Evolutionary conservation across 2,888 invertebrate species (phyloP).

Genomic region (Oscheius sp.): DNA sequence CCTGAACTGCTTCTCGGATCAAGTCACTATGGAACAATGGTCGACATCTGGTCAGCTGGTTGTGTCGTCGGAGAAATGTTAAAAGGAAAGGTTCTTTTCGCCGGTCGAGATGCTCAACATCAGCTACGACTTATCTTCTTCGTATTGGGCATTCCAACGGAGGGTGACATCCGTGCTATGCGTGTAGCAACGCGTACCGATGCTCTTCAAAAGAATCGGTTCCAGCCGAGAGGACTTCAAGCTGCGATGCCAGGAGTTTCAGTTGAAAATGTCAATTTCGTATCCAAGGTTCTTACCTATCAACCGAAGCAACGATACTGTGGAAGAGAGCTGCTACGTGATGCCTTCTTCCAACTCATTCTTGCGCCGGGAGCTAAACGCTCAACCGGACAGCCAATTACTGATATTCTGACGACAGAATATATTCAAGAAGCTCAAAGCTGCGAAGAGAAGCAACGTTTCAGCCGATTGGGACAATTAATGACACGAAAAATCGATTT

Average conservation of each 20-base stretch:
- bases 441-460: neutral
- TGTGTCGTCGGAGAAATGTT: conserved; percentile 61
- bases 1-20: conserved; percentile 59
- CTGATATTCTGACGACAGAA: conserved; percentile 38
- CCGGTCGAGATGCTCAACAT: conserved; percentile 45
- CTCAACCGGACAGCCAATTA: conserved; percentile 41
- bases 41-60: conserved; percentile 59
- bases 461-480: neutral
- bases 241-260: conserved; percentile 36
- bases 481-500: conserved; percentile 15
- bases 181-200: conserved; percentile 21
- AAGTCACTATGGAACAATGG: conserved; percentile 44
- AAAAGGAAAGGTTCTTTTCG: conserved; percentile 41
- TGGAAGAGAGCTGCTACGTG: conserved; percentile 48
- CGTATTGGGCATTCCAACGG: conserved; percentile 36
- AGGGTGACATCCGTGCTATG: conserved; percentile 37
- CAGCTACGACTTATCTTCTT: conserved; percentile 39
- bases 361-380: conserved; percentile 34
- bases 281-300: conserved; percentile 50
- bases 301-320: conserved; percentile 50
- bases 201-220: neutral
- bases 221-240: neutral
- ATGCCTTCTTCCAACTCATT: conserved; percentile 50
- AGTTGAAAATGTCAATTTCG: conserved; percentile 38
- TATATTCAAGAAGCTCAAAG: conserved; percentile 37